Percentiles rank a stretch among this genome's conserved stretches.
Conservation (phyloP, 2,888 invertebrate species). For the Drosophila maculinotata region DNA sequence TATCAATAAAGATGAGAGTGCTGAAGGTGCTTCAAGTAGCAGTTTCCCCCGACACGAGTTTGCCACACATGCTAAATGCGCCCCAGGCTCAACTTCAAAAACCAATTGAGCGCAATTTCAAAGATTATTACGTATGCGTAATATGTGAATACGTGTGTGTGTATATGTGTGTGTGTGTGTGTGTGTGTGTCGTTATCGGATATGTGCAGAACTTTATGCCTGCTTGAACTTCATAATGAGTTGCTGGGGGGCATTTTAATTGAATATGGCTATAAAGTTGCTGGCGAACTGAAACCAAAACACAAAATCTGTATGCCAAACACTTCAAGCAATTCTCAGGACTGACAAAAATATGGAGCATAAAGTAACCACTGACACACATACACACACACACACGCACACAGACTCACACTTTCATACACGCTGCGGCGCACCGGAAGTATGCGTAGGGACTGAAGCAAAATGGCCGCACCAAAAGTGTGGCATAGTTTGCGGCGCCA, state of each 20-base stretch:
- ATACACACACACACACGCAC: background rate
- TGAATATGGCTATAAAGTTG: conserved; percentile 40
- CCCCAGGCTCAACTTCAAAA: conserved; percentile 69
- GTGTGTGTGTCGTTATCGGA: conserved; percentile 40
- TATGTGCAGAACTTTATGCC: conserved; percentile 61
- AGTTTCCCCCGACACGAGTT: conserved; percentile 24
- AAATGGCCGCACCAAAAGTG: conserved; percentile 40
- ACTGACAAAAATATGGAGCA: conserved; percentile 5
- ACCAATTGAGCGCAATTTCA: conserved; percentile 78
- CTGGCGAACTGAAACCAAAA: conserved; percentile 3
- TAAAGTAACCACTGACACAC: conserved; percentile 1
- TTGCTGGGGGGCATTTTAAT: conserved; percentile 55
- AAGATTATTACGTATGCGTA: conserved; percentile 72
- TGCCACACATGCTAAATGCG: conserved; percentile 40
- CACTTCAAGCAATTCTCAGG: background rate
- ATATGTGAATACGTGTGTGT: conserved; percentile 25
- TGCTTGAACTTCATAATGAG: conserved; percentile 72
- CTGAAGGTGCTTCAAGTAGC: conserved; percentile 55
- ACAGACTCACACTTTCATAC: background rate
- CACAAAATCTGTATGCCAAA: conserved; percentile 35
- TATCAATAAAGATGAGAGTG: conserved; percentile 57
- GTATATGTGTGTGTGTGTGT: background rate
- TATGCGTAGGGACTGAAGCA: conserved; percentile 20
- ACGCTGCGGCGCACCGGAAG: conserved; percentile 3
- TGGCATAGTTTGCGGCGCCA: conserved; percentile 59